Conservation (phyloP, 1,140 invertebrate genomes). For the Ostrea edulis region DNA sequence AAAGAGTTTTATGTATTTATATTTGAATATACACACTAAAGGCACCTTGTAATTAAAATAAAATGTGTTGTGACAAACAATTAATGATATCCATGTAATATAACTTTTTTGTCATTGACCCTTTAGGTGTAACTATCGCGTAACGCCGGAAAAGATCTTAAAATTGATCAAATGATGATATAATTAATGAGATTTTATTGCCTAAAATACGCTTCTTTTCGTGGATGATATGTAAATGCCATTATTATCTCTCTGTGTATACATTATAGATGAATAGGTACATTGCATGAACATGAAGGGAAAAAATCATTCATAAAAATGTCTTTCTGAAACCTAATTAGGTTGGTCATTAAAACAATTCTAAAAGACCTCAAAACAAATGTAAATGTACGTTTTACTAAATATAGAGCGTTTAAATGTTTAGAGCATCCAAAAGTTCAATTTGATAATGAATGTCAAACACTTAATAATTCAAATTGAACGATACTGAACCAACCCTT, state of each 20-base stretch:
- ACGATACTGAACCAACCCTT: neutral
- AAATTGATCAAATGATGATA: slow-evolving; percentile 27
- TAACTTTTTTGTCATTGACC: neutral
- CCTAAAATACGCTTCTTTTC: neutral
- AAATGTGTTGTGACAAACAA: neutral
- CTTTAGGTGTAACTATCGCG: neutral
- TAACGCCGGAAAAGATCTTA: slow-evolving; percentile 6
- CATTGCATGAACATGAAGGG: neutral
- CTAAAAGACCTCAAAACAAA: neutral
- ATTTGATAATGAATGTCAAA: neutral
- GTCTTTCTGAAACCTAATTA: neutral
- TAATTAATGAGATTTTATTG: slow-evolving; percentile 17
- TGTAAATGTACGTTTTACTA: neutral
- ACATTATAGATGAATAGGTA: neutral
- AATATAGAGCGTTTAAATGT: neutral
- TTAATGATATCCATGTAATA: neutral
- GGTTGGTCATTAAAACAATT: neutral
- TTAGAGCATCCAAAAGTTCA: neutral
- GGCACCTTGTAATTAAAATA: neutral
- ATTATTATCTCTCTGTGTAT: neutral
- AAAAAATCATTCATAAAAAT: slow-evolving; percentile 16
- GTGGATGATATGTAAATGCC: neutral
- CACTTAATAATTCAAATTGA: neutral
- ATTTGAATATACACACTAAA: neutral
- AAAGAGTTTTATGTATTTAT: neutral